Evolutionary conservation across 2,113 vertebrate genomes (phyloP).

Genomic region (Ophthalmolycus amberensis): DNA sequence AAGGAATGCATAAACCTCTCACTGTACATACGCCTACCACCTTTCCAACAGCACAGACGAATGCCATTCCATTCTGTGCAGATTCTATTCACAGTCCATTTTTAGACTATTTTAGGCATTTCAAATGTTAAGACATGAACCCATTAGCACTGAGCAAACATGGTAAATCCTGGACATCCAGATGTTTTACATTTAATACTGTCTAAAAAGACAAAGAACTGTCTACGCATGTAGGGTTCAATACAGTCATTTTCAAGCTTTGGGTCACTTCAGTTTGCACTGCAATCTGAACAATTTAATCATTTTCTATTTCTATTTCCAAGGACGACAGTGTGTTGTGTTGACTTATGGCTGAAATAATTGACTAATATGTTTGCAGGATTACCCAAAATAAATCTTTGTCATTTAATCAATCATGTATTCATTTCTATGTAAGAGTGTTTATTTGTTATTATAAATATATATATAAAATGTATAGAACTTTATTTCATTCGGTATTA

Average conservation of each 20-base stretch:
- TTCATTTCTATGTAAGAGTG: neutral
- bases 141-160: neutral
- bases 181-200: neutral
- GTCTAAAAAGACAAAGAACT: neutral
- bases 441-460: neutral
- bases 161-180: neutral
- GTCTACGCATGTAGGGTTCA: neutral
- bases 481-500: neutral
- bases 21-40: constrained; percentile 36
- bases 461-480: no score
- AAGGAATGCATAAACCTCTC: constrained; percentile 49
- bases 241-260: neutral
- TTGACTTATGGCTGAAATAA: neutral
- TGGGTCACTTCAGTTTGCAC: neutral
- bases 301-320: constrained; percentile 2
- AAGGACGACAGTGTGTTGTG: neutral
- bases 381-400: neutral
- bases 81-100: constrained; percentile 16
- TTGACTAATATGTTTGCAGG: neutral
- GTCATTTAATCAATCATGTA: neutral
- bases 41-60: constrained; percentile 8
- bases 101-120: neutral
- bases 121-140: neutral
- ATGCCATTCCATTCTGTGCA: constrained; percentile 24
- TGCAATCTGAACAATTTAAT: neutral